Evolutionary conservation across 1,140 invertebrate species (phyloP), one percentile per base, ranked within the genome.

Genomic region (Zaprionus lachaisei): DNA sequence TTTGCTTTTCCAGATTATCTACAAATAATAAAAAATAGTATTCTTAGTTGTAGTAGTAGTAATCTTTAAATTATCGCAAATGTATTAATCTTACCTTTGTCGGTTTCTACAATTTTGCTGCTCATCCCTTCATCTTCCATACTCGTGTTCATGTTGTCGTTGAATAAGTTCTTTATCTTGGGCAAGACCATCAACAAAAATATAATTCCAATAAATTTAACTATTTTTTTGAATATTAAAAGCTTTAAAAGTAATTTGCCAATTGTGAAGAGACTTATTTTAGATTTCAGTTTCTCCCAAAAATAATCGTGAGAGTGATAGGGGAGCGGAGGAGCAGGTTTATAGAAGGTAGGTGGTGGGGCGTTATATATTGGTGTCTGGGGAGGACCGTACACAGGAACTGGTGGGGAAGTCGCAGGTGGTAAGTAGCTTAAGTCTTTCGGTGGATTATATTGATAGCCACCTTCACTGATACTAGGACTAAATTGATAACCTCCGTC

Each of bases 181-280:
- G 96, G 96, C 61, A 97, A 95, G 71, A 97, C 96, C 9, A 97
- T 87, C 63, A 97, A 84, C 72, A 97, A 93, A 85, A 95, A 96
- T 62, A 96, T 94, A 1, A 96, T 92, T 0, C 95, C 96, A 38
- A 96, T 95, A 85, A 96, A 96, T 83, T 96, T 96, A 17, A 96
- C 95, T 57, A 96, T 95, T 92, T 96, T 95, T 90, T 96, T 96
- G 79, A 96, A 96, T 72, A 96, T 95, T 2, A 96, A 93, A 7
- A 96, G 81, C 86, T 96, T 96, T 11, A 96, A 87, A 49, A 96
- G 67, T 49, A 96, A 94, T 91, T 96, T 96, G 0, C 95, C 95
- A n/a, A 96, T 80, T 0, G 96, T 96, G 49, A 96, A 93, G 5
- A 96, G 93, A 81, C 95, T 95, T n/a, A 96, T 80, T 93, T 96